Evolutionary conservation across 2,797 vertebrate genomes (phyloP).

Genomic region (Scolopax rusticola): DNA sequence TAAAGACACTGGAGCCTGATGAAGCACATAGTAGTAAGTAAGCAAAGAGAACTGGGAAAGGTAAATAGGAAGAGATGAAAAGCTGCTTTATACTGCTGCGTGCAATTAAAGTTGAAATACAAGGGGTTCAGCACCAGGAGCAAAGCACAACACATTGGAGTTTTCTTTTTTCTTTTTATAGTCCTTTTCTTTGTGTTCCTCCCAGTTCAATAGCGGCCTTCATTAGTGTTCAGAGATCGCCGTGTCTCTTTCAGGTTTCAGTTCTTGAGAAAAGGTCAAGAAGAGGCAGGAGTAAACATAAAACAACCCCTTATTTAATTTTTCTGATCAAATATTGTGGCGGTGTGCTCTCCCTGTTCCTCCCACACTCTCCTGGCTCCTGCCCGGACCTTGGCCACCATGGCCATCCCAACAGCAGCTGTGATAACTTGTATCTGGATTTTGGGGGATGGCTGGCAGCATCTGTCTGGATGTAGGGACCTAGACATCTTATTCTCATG

Average conservation of each 20-base stretch:
- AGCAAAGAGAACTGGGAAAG: neutral
- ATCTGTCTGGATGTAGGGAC: too few relatives aligned
- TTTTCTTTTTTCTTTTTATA: neutral
- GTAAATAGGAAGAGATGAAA: slow-evolving; percentile 9
- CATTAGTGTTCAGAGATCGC: neutral
- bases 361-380: too few relatives aligned
- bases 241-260: neutral
- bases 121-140: neutral
- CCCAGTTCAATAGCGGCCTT: neutral
- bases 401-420: too few relatives aligned
- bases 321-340: neutral
- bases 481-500: too few relatives aligned
- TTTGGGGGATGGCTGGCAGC: too few relatives aligned
- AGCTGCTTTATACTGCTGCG: neutral
- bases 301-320: neutral
- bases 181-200: neutral
- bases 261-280: slow-evolving; percentile 3
- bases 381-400: too few relatives aligned
- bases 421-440: too few relatives aligned
- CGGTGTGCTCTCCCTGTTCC: neutral
- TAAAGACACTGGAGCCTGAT: neutral
- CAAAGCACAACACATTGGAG: neutral
- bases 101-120: slow-evolving; percentile 15
- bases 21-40: neutral
- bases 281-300: neutral